These are phyloP conservation scores for Tyria jacobaeae DNA, from an alignment of 2,888 invertebrate genomes.

Conservation along the genomic window DNA sequence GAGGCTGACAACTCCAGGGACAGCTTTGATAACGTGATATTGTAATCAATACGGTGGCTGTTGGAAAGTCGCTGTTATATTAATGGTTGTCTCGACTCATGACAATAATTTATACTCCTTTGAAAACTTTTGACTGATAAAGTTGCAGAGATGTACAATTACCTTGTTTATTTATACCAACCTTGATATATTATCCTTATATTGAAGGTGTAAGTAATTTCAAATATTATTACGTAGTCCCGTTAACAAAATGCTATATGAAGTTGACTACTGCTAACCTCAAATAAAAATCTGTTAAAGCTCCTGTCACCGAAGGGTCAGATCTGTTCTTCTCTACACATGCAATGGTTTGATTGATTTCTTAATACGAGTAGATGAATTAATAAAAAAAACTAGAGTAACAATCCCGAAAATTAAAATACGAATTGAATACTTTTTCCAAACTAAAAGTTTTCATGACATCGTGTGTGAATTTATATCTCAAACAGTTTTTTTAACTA, in stretches of 20 bases:
- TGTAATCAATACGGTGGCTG: conserved; percentile 12
- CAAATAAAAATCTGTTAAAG: no score
- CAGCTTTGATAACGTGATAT: conserved; percentile 21
- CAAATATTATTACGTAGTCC: background rate
- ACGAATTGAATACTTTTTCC: no score
- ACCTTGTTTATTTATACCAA: background rate
- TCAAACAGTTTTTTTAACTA: conserved; percentile 10
- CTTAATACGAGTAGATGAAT: no score
- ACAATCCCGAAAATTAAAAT: no score
- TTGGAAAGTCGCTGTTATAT: conserved; percentile 3
- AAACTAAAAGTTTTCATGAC: no score
- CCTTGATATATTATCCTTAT: background rate
- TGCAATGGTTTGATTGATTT: no score
- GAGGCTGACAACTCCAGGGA: conserved; percentile 2
- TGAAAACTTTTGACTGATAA: background rate
- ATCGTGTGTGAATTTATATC: background rate
- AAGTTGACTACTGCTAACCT: no score
- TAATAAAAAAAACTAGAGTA: no score
- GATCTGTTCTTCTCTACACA: no score
- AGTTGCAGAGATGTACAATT: background rate
- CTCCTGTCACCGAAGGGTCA: no score
- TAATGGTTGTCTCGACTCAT: background rate
- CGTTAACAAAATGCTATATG: no score
- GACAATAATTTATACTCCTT: background rate
- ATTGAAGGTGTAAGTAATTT: background rate